phyloP scores from a whole-genome alignment of 2,797 vertebrate genomes.

The Gymnoscopelus braueri region DNA sequence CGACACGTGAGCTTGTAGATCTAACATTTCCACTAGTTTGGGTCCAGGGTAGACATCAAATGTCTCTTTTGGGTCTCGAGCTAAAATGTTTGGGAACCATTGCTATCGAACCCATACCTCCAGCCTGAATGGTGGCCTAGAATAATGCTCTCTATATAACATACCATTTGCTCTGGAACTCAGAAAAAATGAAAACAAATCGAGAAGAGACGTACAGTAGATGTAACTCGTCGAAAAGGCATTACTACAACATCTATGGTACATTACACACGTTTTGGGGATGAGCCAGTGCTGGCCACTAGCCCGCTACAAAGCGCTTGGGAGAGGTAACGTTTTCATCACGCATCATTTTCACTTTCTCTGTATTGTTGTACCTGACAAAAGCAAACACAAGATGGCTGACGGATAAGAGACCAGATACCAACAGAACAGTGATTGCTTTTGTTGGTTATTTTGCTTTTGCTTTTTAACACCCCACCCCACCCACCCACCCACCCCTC shows the following conservation, averaged over 20 bases:
- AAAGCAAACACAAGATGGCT: slow-evolving; percentile 55
- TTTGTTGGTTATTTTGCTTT: slow-evolving; percentile 52
- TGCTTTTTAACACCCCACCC: not conserved
- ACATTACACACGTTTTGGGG: slow-evolving; percentile 60
- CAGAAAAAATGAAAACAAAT: slow-evolving; percentile 39
- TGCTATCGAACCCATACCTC: slow-evolving; percentile 44
- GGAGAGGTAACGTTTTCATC: slow-evolving; percentile 71
- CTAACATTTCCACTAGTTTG: too few species aligned
- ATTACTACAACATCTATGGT: slow-evolving; percentile 48
- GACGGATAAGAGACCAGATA: slow-evolving; percentile 49
- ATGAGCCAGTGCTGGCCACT: slow-evolving; percentile 74
- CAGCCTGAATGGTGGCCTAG: slow-evolving; percentile 59
- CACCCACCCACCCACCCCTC: too few species aligned
- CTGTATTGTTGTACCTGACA: slow-evolving; percentile 57
- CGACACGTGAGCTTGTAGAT: too few species aligned
- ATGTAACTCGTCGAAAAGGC: slow-evolving; percentile 49
- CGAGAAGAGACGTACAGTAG: slow-evolving; percentile 29
- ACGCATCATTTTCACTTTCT: slow-evolving; percentile 14
- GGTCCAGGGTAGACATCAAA: too few species aligned
- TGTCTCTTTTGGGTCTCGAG: too few species aligned
- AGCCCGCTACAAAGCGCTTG: slow-evolving; percentile 80
- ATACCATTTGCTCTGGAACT: slow-evolving; percentile 56
- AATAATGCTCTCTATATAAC: slow-evolving; percentile 38
- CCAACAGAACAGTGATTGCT: slow-evolving; percentile 54
- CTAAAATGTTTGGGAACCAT: too few species aligned